Conservation (phyloP, 35 echinoderm and acorn worm species). For the Apostichopus japonicus region DNA sequence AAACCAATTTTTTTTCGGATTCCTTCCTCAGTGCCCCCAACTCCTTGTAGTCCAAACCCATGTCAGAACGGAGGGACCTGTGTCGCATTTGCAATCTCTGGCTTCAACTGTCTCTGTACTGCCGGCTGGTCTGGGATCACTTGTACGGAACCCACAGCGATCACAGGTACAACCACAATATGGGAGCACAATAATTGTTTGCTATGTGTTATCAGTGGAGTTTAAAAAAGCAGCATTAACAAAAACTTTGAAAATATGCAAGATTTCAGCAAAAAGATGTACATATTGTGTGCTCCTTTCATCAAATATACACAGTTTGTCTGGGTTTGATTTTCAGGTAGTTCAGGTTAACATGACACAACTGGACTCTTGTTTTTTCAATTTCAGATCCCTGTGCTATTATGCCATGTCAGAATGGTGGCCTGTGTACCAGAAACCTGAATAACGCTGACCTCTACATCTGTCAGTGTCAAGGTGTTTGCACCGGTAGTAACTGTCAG, state of each 20-base stretch:
- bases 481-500: conserved; percentile 28
- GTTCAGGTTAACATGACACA: not conserved
- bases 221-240: no score
- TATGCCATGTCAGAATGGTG: conserved; percentile 42
- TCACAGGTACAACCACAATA: not conserved
- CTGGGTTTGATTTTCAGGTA: no score
- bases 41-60: conserved; percentile 45
- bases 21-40: not conserved
- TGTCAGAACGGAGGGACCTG: conserved; percentile 65
- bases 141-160: not conserved
- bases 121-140: conserved; percentile 44
- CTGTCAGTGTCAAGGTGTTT: conserved; percentile 7
- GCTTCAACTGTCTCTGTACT: conserved; percentile 53
- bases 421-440: not conserved
- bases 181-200: no score
- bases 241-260: not conserved
- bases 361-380: not conserved
- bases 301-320: no score
- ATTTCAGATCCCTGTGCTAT: conserved; percentile 21
- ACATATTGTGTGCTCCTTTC: no score
- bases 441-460: not conserved
- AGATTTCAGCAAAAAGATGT: no score
- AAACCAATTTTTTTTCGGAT: no score
- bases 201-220: no score
- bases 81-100: not conserved